phyloP scores from a whole-genome alignment of 1,140 invertebrate species.

The Caerostris darwini region DNA sequence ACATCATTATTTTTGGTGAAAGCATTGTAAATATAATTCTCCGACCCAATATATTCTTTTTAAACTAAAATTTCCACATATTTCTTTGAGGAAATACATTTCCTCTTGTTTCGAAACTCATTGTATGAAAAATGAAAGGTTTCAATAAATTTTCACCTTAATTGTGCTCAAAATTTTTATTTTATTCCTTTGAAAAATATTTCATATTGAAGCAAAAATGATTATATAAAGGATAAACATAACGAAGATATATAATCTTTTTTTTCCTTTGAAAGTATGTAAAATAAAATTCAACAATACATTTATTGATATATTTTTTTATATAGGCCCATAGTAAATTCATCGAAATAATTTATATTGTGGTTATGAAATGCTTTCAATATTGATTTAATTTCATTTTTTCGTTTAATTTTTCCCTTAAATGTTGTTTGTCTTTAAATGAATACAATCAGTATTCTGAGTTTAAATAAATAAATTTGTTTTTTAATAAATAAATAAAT shows the following conservation, averaged over 20 bases:
- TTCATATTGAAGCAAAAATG: neutral
- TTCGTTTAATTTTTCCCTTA: too few species aligned
- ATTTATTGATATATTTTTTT: too few species aligned
- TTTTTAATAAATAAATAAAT: too few species aligned
- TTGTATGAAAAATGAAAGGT: neutral
- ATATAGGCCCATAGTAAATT: too few species aligned
- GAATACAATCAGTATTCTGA: too few species aligned
- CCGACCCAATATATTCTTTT: neutral
- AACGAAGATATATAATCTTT: neutral
- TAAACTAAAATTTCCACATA: neutral
- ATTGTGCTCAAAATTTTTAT: neutral
- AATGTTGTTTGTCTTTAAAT: too few species aligned
- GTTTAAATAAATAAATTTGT: too few species aligned
- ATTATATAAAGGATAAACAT: neutral
- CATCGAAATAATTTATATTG: too few species aligned
- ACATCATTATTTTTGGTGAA: neutral
- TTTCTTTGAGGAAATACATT: neutral
- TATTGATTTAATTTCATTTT: too few species aligned
- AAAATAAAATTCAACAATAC: neutral
- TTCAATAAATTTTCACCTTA: neutral
- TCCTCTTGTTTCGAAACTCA: neutral
- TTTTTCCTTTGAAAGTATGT: neutral
- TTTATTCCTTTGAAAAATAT: neutral
- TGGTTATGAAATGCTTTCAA: too few species aligned
- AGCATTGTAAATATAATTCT: neutral